phyloP scores from a whole-genome alignment of 2,888 invertebrate species.

The Ellobium chinense region DNA sequence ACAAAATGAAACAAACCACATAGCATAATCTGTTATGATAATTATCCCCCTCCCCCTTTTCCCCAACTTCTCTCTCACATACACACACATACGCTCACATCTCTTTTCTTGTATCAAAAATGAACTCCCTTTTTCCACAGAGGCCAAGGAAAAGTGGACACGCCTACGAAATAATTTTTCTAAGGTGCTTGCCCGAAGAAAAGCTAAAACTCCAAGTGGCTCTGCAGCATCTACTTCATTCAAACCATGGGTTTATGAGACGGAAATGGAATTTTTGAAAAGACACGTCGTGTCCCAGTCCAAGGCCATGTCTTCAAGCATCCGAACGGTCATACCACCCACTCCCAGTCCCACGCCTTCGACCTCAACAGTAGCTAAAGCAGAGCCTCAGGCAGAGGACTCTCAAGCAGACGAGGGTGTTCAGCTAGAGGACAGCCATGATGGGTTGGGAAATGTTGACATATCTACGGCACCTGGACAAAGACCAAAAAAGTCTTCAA shows the following conservation, averaged over 20 bases:
- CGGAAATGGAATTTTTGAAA: not conserved
- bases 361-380: not conserved
- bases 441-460: too few relatives aligned
- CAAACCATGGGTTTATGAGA: not conserved
- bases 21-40: too few relatives aligned
- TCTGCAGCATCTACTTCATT: not conserved
- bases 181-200: not conserved
- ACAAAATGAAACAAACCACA: too few relatives aligned
- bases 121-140: too few relatives aligned
- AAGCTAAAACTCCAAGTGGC: not conserved
- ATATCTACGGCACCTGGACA: not conserved
- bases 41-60: too few relatives aligned
- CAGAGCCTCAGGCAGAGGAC: not conserved
- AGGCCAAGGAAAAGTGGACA: conserved; percentile 10
- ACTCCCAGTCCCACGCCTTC: not conserved
- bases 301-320: not conserved
- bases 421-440: too few relatives aligned
- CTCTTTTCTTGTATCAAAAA: too few relatives aligned
- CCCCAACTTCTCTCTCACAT: too few relatives aligned
- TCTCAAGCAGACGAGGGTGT: not conserved
- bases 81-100: too few relatives aligned
- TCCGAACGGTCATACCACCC: not conserved
- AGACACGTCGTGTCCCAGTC: not conserved
- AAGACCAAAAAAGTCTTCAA: not conserved
- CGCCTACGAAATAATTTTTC: not conserved